phyloP scores from a whole-genome alignment of 2,888 invertebrate genomes.

The Acleris emargana region DNA sequence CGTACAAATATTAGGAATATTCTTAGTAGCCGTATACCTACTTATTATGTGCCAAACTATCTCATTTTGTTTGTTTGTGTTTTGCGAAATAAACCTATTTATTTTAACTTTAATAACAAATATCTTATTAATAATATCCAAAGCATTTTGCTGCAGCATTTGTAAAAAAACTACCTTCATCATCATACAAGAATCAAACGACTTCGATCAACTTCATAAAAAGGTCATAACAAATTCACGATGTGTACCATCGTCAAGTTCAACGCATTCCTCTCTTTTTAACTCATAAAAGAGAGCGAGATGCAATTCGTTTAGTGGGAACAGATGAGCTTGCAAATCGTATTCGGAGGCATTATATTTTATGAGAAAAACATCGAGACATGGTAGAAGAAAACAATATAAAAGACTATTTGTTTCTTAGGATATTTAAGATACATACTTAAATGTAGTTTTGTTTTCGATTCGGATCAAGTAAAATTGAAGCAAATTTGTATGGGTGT shows the following conservation, averaged over 20 bases:
- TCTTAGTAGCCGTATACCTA: no score
- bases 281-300: not conserved
- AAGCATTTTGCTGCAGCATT: not conserved
- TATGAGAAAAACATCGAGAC: not conserved
- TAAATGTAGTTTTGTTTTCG: no score
- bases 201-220: constrained; percentile 9
- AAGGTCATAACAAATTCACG: constrained; percentile 9
- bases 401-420: not conserved
- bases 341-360: constrained; percentile 1
- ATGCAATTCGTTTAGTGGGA: not conserved
- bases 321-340: constrained; percentile 7
- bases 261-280: not conserved
- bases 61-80: no score
- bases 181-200: not conserved
- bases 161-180: not conserved
- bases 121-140: no score
- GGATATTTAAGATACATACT: no score
- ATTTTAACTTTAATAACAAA: no score
- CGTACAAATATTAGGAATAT: no score
- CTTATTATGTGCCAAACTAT: no score
- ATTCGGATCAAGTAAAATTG: no score
- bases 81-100: no score
- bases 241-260: constrained; percentile 3
- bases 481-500: no score
- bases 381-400: not conserved